Evolutionary conservation across 2,113 vertebrate species (phyloP).

Genomic region (Hippocampus comes): DNA sequence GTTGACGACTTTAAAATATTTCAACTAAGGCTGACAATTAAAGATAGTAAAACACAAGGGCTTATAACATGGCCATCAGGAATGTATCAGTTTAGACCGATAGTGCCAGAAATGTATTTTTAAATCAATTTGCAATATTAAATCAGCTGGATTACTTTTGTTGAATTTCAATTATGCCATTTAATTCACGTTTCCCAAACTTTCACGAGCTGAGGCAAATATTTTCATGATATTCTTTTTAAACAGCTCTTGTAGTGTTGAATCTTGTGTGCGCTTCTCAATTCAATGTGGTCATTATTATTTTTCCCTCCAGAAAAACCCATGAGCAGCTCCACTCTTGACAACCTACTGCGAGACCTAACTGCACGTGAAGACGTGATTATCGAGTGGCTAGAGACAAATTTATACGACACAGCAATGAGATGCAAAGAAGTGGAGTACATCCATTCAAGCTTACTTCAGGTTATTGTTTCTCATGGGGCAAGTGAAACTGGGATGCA

Average conservation of each 20-base stretch:
- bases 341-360: not conserved
- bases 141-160: no score
- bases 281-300: not conserved
- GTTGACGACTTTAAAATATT: not conserved
- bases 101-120: no score
- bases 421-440: not conserved
- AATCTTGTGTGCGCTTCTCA: no score
- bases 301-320: constrained; percentile 48
- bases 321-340: constrained; percentile 25
- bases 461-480: not conserved
- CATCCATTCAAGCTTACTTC: not conserved
- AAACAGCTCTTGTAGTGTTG: no score
- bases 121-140: no score
- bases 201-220: no score
- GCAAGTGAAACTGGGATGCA: not conserved
- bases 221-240: no score
- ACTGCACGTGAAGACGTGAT: not conserved
- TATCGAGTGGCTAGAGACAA: not conserved
- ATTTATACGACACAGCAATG: not conserved
- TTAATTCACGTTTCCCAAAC: no score
- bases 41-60: no score
- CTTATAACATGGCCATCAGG: no score
- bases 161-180: no score
- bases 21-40: not conserved
- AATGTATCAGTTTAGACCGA: no score